Evolutionary conservation across 2,797 vertebrate genomes (phyloP).

Genomic region (Setipinna tenuifilis): DNA sequence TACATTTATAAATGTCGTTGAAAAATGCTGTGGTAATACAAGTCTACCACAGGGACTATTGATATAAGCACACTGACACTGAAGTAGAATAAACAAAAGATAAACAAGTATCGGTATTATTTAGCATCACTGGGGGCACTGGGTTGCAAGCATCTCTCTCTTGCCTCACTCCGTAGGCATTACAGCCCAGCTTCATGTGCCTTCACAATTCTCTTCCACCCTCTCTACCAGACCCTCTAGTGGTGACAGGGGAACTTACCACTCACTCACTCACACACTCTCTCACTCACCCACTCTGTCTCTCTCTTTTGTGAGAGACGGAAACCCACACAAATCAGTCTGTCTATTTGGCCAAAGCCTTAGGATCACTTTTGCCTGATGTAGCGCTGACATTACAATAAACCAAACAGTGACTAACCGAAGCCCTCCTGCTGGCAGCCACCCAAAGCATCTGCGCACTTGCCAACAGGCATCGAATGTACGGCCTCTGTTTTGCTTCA

Average conservation of each 20-base stretch:
- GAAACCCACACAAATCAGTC: neutral
- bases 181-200: neutral
- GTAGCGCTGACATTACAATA: neutral
- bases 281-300: too few relatives aligned
- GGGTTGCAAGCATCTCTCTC: too few relatives aligned
- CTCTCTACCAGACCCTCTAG: neutral
- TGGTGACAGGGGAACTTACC: neutral
- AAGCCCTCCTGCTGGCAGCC: neutral
- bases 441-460: neutral
- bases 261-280: neutral
- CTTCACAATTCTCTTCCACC: neutral
- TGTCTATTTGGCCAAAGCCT: neutral
- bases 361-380: neutral
- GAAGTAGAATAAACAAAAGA: too few relatives aligned
- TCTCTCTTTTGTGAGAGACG: too few relatives aligned
- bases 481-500: neutral
- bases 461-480: neutral
- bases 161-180: neutral
- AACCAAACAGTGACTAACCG: constrained; percentile 3
- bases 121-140: too few relatives aligned
- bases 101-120: too few relatives aligned
- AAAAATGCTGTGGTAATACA: too few relatives aligned
- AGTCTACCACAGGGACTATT: too few relatives aligned
- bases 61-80: too few relatives aligned
- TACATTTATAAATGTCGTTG: too few relatives aligned